Conservation (phyloP, 2,113 vertebrate species). For the Etia nguti region DNA sequence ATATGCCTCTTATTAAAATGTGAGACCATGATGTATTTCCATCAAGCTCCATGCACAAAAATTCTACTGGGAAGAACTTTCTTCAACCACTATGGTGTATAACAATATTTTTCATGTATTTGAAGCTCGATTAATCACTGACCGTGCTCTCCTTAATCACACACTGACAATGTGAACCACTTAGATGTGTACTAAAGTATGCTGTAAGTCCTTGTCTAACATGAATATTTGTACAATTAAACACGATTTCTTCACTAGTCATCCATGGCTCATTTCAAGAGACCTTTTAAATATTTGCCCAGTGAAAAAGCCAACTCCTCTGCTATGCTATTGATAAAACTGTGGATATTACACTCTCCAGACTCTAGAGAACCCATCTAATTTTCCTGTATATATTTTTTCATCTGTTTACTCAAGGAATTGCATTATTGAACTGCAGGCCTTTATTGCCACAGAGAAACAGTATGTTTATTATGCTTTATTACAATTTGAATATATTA, state of each 20-base stretch:
- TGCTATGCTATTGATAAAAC: not conserved
- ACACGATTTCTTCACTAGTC: fast-evolving
- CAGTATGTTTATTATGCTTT: not conserved
- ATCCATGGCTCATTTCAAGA: not conserved
- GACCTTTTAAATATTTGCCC: not conserved
- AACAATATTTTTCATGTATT: not conserved
- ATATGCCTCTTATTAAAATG: not conserved
- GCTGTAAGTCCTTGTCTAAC: not conserved
- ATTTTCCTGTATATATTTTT: not conserved
- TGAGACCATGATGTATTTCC: not conserved
- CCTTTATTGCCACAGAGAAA: not conserved
- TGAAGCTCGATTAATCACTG: not conserved
- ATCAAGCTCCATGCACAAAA: not conserved
- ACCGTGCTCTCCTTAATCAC: not conserved
- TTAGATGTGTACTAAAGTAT: not conserved
- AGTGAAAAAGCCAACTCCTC: not conserved
- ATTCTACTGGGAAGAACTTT: not conserved
- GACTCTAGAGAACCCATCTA: not conserved
- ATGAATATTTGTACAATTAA: not conserved
- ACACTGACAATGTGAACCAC: not conserved
- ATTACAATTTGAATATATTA: not conserved
- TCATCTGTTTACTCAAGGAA: not conserved
- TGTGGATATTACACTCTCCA: not conserved
- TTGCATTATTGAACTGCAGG: not conserved
- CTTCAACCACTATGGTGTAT: not conserved